Conservation (phyloP, 1,140 invertebrate species). For the Drosophila sulfurigaster region DNA sequence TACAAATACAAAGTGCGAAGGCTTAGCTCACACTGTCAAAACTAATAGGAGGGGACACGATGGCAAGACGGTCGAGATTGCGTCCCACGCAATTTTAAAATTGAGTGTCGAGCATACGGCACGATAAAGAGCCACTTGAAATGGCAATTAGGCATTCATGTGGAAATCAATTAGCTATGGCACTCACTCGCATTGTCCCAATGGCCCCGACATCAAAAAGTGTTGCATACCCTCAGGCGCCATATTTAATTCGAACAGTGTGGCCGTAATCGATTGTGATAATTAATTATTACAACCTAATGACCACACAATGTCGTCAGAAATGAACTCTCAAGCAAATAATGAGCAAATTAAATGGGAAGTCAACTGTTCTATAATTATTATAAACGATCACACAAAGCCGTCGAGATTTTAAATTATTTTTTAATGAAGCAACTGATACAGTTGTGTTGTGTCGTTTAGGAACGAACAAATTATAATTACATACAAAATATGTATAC, state of each 20-base stretch:
- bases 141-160: conserved; percentile 55
- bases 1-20: conserved; percentile 33
- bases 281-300: conserved; percentile 42
- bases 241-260: conserved; percentile 28
- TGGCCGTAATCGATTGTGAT: conserved; percentile 43
- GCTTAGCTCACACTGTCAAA: neutral
- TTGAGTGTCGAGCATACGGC: conserved; percentile 11
- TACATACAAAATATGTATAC: too few relatives aligned
- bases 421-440: too few relatives aligned
- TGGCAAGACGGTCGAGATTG: neutral
- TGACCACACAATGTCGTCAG: conserved; percentile 20
- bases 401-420: too few relatives aligned
- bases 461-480: too few relatives aligned
- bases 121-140: conserved; percentile 49
- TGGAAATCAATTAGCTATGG: conserved; percentile 66
- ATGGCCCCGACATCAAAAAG: conserved; percentile 10
- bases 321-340: conserved; percentile 24
- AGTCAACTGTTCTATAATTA: conserved; percentile 20
- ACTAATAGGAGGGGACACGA: neutral
- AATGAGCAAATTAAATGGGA: conserved; percentile 15
- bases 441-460: too few relatives aligned
- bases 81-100: conserved; percentile 1
- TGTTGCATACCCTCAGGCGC: conserved; percentile 23
- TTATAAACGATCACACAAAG: neutral
- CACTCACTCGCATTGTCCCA: conserved; percentile 5